Evolutionary conservation across 2,888 invertebrate genomes (phyloP).

Genomic region (Micoletzkya japonica): DNA sequence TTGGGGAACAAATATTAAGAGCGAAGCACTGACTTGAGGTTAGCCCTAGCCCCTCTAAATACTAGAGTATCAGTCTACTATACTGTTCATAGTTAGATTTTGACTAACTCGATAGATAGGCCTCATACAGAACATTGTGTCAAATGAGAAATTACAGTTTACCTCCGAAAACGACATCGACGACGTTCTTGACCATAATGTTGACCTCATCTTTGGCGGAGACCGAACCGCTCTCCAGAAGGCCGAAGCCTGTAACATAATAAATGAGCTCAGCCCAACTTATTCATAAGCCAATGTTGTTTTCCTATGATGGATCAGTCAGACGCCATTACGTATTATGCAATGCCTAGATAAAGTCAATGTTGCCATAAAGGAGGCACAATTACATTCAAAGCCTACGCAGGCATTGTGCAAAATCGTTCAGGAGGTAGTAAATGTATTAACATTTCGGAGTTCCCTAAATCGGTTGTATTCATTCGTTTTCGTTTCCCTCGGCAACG

Average conservation of each 20-base stretch:
- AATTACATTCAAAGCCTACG: no score
- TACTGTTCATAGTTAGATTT: no score
- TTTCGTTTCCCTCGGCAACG: no score
- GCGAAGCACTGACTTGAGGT: neutral
- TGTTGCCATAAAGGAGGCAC: neutral
- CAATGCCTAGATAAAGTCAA: neutral
- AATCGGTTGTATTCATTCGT: no score
- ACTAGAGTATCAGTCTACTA: no score
- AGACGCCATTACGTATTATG: neutral
- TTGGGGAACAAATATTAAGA: no score
- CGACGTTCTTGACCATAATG: constrained; percentile 73
- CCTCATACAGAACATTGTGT: neutral
- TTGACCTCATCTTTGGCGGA: constrained; percentile 62
- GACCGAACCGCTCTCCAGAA: constrained; percentile 60
- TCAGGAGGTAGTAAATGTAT: no score
- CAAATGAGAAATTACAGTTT: neutral
- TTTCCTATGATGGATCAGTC: no score
- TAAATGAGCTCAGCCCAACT: neutral
- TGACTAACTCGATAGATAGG: neutral
- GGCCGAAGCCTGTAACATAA: constrained; percentile 56
- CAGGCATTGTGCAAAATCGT: no score
- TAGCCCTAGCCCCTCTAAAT: neutral
- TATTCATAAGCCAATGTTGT: no score
- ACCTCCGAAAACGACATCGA: constrained; percentile 84
- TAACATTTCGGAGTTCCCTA: no score